phyloP scores from a whole-genome alignment of 2,888 invertebrate genomes.

The Podotricha telesiphe region DNA sequence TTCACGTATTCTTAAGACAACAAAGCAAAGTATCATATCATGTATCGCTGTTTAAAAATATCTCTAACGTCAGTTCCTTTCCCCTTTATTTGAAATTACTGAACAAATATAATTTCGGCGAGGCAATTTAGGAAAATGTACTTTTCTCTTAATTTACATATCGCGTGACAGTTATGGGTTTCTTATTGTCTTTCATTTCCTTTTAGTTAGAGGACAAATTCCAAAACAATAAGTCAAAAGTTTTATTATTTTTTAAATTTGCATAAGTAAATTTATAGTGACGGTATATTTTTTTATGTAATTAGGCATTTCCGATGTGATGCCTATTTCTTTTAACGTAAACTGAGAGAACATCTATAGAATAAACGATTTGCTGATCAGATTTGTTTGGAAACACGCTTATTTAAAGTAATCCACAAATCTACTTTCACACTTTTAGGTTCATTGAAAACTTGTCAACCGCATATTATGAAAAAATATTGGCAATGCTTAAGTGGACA shows the following conservation, averaged over 20 bases:
- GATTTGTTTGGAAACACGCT: neutral
- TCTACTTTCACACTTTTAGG: neutral
- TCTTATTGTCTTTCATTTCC: conserved; percentile 13
- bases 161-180: conserved; percentile 25
- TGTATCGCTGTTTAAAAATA: conserved; percentile 17
- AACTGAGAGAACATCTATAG: too few species aligned
- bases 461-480: conserved; percentile 29
- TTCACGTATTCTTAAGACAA: conserved; percentile 1
- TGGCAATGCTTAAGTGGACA: conserved; percentile 33
- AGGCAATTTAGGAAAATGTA: conserved; percentile 10
- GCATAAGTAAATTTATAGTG: too few species aligned
- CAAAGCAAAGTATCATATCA: neutral
- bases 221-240: conserved; percentile 7
- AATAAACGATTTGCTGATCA: neutral
- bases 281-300: too few species aligned
- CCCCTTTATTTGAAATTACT: neutral
- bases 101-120: conserved; percentile 15
- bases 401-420: neutral
- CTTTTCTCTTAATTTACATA: conserved; percentile 25
- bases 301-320: too few species aligned
- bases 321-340: too few species aligned
- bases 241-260: neutral
- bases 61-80: conserved; percentile 21
- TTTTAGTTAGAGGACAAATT: neutral
- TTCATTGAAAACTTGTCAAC: conserved; percentile 18